Conservation (phyloP, 1,140 invertebrate species). For the Paracyclopina nana region DNA sequence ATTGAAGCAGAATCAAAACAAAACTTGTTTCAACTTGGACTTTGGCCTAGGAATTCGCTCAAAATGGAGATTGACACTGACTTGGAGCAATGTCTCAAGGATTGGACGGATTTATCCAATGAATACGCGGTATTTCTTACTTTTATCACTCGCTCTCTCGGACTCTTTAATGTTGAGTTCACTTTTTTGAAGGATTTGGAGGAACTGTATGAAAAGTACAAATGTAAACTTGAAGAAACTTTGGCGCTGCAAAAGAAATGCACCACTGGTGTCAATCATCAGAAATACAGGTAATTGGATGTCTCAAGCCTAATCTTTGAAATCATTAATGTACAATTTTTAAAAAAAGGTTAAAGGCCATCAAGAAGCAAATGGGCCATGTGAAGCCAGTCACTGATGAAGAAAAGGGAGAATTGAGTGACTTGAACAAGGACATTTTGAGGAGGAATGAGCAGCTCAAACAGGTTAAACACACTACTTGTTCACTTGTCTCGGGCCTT, state of each 20-base stretch:
- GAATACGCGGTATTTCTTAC: background rate
- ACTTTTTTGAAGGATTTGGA: background rate
- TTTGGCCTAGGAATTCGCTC: background rate
- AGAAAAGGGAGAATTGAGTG: constrained; percentile 24
- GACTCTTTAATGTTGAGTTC: constrained; percentile 4
- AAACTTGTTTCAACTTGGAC: too few species aligned
- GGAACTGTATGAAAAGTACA: constrained; percentile 4
- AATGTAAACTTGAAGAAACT: background rate
- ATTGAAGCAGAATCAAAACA: too few species aligned
- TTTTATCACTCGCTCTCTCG: background rate
- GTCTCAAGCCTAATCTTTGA: too few species aligned
- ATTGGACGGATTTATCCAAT: background rate
- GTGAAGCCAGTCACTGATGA: constrained; percentile 13
- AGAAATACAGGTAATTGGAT: too few species aligned
- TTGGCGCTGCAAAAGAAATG: background rate
- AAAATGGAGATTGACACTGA: constrained; percentile 2
- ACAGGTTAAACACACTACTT: too few species aligned
- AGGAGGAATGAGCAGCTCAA: constrained; percentile 53
- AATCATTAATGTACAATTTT: too few species aligned
- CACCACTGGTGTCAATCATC: constrained; percentile 5
- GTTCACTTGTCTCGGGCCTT: too few species aligned
- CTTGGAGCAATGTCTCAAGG: constrained; percentile 1
- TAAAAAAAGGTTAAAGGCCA: constrained; percentile 9
- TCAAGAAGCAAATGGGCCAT: background rate
- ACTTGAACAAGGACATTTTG: constrained; percentile 46